Evolutionary conservation across 2,797 vertebrate species (phyloP), one percentile per base, ranked within the genome.

Genomic region (Podargus strigoides): DNA sequence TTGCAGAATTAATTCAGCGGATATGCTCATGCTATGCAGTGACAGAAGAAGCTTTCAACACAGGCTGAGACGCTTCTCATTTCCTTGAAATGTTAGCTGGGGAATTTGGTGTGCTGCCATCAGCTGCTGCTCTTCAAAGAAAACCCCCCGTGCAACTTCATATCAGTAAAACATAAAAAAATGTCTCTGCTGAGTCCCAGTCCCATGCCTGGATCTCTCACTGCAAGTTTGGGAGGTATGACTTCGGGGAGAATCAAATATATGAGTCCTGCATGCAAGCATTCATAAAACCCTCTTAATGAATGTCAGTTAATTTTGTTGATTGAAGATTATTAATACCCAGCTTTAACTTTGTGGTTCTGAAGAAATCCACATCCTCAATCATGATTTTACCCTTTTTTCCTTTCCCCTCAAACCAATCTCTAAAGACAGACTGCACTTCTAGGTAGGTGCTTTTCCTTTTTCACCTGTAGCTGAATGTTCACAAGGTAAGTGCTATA

Each of bases 71-170:
- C 4, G 9, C 76, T 85, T 93, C 83, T 91, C 80, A 4, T 78
- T 95, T 96, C 93, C 90, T 85, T 30, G 85, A 95, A 96, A 91
- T 23, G 36, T 28, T 89, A 81, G 58, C 74, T 63, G 93, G 90
- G 83, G 62, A 90, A 73, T 86, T 91, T 4, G 21, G 14, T 58
- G 68, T 56, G 50, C 69, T 84, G 91, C 83, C 63, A 62, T 78
- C 77, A 68, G 83, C 46, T 72, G 68, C 85, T n/a, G 69, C 81
- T 53, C 21, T 62, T 66, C 47, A 37, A 62, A 91, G 83, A 53
- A 96, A 91, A 22, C 39, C 69, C 85, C 49, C 87, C 28, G 19
- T 5, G 27, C 60, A 77, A 63, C 6, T 37, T 83, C 22, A 1
- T 37, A 52, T 37, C 46, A 49, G 62, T 28, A 74, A 77, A 91